Percentiles rank a stretch among this genome's conserved stretches.
Evolutionary conservation across 2,797 vertebrate genomes (phyloP).

Genomic region (Diplodus sargus): DNA sequence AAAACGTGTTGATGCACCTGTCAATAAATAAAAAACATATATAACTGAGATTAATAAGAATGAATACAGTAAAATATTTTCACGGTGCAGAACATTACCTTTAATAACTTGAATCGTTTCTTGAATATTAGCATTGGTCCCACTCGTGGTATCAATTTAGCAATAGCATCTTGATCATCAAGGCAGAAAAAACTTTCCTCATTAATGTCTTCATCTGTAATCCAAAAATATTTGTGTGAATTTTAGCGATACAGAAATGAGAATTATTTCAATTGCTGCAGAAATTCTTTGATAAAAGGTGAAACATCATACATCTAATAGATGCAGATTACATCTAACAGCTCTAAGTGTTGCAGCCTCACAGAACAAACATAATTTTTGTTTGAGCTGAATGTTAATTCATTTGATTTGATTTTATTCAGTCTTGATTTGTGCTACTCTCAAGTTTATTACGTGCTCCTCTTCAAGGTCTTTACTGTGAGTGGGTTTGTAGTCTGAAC

Average conservation of each 20-base stretch:
- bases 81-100: conserved; percentile 23
- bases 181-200: conserved; percentile 17
- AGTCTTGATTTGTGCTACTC: background rate
- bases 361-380: background rate
- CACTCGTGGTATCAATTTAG: background rate
- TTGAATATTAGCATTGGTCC: conserved; percentile 44
- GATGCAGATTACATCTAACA: no score
- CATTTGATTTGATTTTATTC: no score
- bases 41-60: background rate
- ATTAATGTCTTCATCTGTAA: conserved; percentile 30
- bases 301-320: no score
- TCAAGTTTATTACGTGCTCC: background rate
- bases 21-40: no score
- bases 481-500: background rate
- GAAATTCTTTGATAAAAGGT: background rate
- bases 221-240: background rate
- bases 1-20: no score
- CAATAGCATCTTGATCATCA: background rate
- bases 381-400: background rate
- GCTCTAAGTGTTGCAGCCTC: no score
- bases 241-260: background rate
- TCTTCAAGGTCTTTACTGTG: background rate
- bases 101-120: conserved; percentile 5
- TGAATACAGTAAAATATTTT: background rate
- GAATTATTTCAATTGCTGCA: background rate